Conservation (phyloP, 2,113 vertebrate species). For the Nestor notabilis region DNA sequence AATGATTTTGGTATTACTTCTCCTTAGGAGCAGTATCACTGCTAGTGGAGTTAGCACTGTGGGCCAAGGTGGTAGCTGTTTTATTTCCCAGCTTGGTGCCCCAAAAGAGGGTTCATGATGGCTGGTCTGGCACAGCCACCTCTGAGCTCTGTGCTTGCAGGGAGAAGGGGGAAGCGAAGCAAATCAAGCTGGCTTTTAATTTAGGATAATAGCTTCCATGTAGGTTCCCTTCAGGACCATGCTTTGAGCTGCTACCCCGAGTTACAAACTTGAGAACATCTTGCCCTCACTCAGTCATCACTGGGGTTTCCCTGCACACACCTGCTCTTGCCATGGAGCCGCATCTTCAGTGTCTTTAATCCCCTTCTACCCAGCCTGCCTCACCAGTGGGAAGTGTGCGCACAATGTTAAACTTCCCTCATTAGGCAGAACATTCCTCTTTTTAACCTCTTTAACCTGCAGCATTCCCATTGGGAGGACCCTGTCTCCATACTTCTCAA, state of each 20-base stretch:
- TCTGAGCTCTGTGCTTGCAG: neutral
- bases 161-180: neutral
- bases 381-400: constrained; percentile 12
- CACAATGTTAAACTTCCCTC: constrained; percentile 36
- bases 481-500: constrained; percentile 70
- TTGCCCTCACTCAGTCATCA: accelerated
- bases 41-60: neutral
- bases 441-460: constrained; percentile 74
- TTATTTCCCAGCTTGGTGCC: neutral
- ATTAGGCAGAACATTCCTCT: constrained; percentile 74
- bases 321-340: neutral
- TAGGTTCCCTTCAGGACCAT: neutral
- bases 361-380: constrained; percentile 4
- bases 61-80: neutral
- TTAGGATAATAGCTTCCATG: neutral
- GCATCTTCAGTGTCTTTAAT: neutral
- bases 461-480: constrained; percentile 68
- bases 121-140: neutral
- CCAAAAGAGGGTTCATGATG: neutral
- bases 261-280: neutral
- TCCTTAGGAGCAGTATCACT: neutral
- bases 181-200: neutral
- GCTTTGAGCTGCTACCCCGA: neutral
- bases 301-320: neutral
- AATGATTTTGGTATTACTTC: accelerated